Evolutionary conservation across 2,113 vertebrate genomes (phyloP).

Genomic region (Platycercus adscitus): DNA sequence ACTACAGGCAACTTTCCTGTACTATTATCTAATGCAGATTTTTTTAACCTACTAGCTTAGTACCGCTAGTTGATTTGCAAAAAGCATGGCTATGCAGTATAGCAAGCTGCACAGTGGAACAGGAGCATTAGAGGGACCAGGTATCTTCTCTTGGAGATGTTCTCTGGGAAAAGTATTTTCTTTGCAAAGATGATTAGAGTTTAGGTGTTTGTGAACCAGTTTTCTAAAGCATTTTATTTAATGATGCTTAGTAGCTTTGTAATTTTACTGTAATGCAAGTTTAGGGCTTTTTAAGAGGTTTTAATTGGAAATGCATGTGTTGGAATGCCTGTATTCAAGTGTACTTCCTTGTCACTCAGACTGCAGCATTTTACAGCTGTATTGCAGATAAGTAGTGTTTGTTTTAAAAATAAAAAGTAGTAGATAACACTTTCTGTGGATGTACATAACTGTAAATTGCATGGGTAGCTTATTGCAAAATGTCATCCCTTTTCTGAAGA

Average conservation of each 20-base stretch:
- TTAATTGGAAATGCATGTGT: not conserved
- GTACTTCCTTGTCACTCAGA: not conserved
- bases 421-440: not conserved
- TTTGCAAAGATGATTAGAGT: not conserved
- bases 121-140: not conserved
- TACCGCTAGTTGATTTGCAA: not conserved
- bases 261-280: not conserved
- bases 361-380: not conserved
- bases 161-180: not conserved
- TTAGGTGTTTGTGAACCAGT: not conserved
- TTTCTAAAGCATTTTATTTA: not conserved
- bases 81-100: not conserved
- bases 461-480: not conserved
- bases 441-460: not conserved
- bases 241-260: not conserved
- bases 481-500: not conserved
- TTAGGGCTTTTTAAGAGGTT: not conserved
- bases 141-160: not conserved
- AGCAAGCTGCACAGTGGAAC: not conserved
- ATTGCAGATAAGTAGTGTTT: not conserved
- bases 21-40: not conserved
- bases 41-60: not conserved
- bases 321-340: not conserved
- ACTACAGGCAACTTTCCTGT: not conserved
- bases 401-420: not conserved